Percentiles rank a stretch among this genome's conserved stretches.
These are phyloP conservation scores for Linnaemya vulpina DNA, from an alignment of 2,888 invertebrate species.

Conservation along the genomic window DNA sequence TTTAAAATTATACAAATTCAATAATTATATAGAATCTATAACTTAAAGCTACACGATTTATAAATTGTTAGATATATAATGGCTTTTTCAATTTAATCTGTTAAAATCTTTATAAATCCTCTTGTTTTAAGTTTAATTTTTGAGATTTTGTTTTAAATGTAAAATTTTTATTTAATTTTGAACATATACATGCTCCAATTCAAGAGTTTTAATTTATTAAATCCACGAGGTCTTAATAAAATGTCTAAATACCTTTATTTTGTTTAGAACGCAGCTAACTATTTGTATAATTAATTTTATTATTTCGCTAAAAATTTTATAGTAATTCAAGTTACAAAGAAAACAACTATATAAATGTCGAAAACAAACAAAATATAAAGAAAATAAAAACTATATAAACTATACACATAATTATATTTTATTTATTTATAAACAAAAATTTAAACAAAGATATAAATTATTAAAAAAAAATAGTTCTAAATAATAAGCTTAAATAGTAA, in stretches of 20 bases:
- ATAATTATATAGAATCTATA: constrained; percentile 17
- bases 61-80: neutral
- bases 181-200: neutral
- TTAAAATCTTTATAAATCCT: neutral
- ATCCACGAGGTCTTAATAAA: neutral
- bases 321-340: constrained; percentile 42
- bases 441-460: constrained; percentile 60
- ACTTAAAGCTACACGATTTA: neutral
- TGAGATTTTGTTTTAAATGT: neutral
- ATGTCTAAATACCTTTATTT: constrained; percentile 25
- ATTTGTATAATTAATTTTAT: constrained; percentile 22
- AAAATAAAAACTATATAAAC: too few relatives aligned
- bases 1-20: constrained; percentile 32
- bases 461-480: constrained; percentile 63
- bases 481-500: constrained; percentile 66
- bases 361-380: constrained; percentile 34
- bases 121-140: constrained; percentile 9
- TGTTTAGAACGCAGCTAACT: constrained; percentile 47
- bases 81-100: neutral
- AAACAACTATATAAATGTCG: constrained; percentile 55
- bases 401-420: constrained; percentile 60
- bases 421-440: constrained; percentile 68
- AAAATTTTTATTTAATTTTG: neutral
- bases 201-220: constrained; percentile 3
- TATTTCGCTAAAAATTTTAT: constrained; percentile 53